A percentile compares a stretch with the other conserved stretches of the same genome.
Evolutionary conservation across 2,888 invertebrate species (phyloP).

Genomic region (Cheilosia vulpina): DNA sequence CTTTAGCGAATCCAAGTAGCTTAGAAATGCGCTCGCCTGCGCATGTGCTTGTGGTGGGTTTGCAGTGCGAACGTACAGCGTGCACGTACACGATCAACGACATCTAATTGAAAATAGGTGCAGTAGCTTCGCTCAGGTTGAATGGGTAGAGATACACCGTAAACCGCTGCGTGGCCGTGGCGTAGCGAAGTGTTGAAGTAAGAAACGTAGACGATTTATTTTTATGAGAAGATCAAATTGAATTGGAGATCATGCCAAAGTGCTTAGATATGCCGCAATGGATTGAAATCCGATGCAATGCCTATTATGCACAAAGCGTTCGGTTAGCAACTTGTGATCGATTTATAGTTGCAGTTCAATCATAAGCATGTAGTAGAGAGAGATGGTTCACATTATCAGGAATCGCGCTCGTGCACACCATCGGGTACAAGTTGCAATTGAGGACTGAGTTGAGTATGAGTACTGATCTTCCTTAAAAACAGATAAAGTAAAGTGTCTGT

Average conservation of each 20-base stretch:
- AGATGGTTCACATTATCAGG: too few species aligned
- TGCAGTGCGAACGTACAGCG: neutral
- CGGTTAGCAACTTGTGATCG: conserved; percentile 39
- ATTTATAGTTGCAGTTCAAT: conserved; percentile 31
- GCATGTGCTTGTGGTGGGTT: neutral
- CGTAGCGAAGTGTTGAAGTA: conserved; percentile 53
- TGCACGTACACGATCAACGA: neutral
- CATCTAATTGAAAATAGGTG: conserved; percentile 34
- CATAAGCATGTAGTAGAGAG: neutral
- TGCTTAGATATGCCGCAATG: conserved; percentile 30
- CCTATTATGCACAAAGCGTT: conserved; percentile 49
- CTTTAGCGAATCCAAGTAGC: neutral
- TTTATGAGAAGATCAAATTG: conserved; percentile 45
- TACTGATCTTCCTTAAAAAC: too few species aligned
- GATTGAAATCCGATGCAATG: conserved; percentile 40
- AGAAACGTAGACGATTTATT: conserved; percentile 36
- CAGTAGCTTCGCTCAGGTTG: conserved; percentile 43
- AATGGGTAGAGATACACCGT: neutral
- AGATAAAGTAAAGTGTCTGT: too few species aligned
- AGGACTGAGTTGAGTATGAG: too few species aligned
- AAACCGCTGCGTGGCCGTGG: neutral
- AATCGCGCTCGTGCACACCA: too few species aligned
- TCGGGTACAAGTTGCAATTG: too few species aligned
- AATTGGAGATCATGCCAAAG: conserved; percentile 29
- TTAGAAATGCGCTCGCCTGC: neutral